Conservation (phyloP, 1,140 invertebrate genomes). For the Drosophila suzukii region DNA sequence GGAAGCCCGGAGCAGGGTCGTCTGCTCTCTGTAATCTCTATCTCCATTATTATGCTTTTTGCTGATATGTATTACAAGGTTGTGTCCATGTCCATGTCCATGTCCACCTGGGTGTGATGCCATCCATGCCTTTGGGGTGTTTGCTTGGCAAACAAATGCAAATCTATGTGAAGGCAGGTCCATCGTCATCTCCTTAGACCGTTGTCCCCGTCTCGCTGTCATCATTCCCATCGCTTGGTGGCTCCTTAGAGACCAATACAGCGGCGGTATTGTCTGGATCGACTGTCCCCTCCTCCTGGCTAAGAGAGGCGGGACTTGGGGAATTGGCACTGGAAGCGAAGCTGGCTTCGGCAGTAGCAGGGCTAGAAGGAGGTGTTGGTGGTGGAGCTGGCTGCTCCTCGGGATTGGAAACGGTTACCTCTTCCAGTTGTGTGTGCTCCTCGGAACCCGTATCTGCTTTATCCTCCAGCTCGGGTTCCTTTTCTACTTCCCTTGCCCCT, state of each 20-base stretch:
- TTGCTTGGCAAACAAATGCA: slow-evolving; percentile 61
- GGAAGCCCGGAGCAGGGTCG: slow-evolving; percentile 33
- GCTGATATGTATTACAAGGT: slow-evolving; percentile 57
- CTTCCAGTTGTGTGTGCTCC: background rate
- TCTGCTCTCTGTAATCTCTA: background rate
- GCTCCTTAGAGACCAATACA: background rate
- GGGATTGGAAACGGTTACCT: slow-evolving; percentile 13
- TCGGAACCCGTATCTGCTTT: background rate
- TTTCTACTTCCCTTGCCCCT: background rate
- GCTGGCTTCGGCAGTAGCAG: slow-evolving; percentile 9
- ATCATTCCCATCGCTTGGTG: slow-evolving; percentile 1
- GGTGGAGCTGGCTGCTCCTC: slow-evolving; percentile 20
- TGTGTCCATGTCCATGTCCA: slow-evolving; percentile 24
- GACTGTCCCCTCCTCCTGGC: slow-evolving; percentile 3
- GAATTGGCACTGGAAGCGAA: slow-evolving; percentile 5
- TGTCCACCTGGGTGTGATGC: slow-evolving; percentile 3
- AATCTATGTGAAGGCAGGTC: slow-evolving; percentile 3
- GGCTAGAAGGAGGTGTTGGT: slow-evolving; percentile 4
- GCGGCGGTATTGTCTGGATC: background rate
- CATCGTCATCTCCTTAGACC: slow-evolving; percentile 29
- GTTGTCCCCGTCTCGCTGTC: slow-evolving; percentile 39
- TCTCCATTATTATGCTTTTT: slow-evolving; percentile 4
- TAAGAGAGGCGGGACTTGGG: background rate
- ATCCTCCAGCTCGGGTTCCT: background rate
- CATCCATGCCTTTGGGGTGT: slow-evolving; percentile 6